Evolutionary conservation across 2,888 invertebrate genomes (phyloP).

Genomic region (Petrophora chlorosata): DNA sequence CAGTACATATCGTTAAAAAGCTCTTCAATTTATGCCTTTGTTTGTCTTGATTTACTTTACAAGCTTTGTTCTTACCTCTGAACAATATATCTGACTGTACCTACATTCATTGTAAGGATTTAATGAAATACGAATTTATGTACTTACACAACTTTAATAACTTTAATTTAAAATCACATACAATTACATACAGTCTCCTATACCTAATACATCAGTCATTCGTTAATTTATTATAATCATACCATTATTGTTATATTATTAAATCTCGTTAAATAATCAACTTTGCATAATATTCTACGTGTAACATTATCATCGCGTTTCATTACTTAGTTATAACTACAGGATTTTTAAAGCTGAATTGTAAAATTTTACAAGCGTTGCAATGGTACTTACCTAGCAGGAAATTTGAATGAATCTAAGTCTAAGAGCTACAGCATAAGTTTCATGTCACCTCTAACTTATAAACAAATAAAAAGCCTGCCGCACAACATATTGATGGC

Average conservation of each 20-base stretch:
- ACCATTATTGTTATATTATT: background rate
- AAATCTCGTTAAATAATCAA: background rate
- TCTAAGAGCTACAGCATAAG: too few relatives aligned
- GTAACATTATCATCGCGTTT: too few relatives aligned
- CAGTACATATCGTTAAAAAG: slow-evolving; percentile 16
- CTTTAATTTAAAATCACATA: background rate
- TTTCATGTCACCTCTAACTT: too few relatives aligned
- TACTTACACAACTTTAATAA: background rate
- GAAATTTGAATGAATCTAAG: too few relatives aligned
- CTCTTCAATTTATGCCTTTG: slow-evolving; percentile 3
- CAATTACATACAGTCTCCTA: background rate
- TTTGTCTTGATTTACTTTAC: slow-evolving; percentile 4
- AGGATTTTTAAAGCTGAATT: too few relatives aligned
- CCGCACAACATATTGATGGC: too few relatives aligned
- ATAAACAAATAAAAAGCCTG: too few relatives aligned
- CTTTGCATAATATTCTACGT: too few relatives aligned
- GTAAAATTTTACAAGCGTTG: too few relatives aligned
- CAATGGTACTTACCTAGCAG: too few relatives aligned
- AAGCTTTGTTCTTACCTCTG: slow-evolving; percentile 3
- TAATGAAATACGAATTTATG: background rate
- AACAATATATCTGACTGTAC: background rate
- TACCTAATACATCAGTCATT: background rate
- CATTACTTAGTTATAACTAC: too few relatives aligned
- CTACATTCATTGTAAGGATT: background rate
- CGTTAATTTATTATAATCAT: background rate